Base-by-base conservation (phyloP, 2,113 vertebrate genomes). In the Osmerus eperlanus region DNA sequence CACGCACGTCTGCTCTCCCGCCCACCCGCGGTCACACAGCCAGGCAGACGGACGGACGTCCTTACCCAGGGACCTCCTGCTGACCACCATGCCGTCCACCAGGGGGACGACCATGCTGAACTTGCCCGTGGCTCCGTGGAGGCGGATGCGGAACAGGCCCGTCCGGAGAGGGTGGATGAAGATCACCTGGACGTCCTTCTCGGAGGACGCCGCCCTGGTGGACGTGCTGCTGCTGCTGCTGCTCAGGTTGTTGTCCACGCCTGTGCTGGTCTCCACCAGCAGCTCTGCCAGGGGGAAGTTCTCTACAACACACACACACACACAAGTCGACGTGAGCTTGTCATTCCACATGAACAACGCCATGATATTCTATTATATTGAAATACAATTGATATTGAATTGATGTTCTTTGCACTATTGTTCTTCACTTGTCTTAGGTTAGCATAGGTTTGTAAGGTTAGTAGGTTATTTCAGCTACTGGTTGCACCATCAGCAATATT, bases 61-160 rank as follows among this genome's bases (percentile, higher is more conserved):
- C 81, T 59, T 87, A 96, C 95, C 95, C 9, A 96, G 91, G 18
- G 94, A 93, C 90, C 94, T 89, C 53, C 95, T 92, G 82, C 94
- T 96, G 83, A 96, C 93, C 58, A 94, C 92, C 94, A 95, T 96
- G 69, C 94, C 95, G 71, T 96, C 95, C 84, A 96, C 93, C 70
- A 96, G 66, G 0, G 95, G 95, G 67, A 96, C 94, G 65, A 95
- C 95, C 95, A 96, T 94, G 71, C 93, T 95, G 91, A 96, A 96
- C 81, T 95, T 96, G 75, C 94, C 94, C 81, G 92, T 90, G 78
- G 93, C 89, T 77, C 94, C 94, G 75, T 95, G 94, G 58, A 96
- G 91, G 86, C 93, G 95, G 86, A 96, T 93, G 66, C 95, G 91
- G 86, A 96, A 96, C 65, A 96, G 91, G 70, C 95, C 95, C 74